phyloP scores from a whole-genome alignment of 2,888 invertebrate genomes.

The Baccha elongata region DNA sequence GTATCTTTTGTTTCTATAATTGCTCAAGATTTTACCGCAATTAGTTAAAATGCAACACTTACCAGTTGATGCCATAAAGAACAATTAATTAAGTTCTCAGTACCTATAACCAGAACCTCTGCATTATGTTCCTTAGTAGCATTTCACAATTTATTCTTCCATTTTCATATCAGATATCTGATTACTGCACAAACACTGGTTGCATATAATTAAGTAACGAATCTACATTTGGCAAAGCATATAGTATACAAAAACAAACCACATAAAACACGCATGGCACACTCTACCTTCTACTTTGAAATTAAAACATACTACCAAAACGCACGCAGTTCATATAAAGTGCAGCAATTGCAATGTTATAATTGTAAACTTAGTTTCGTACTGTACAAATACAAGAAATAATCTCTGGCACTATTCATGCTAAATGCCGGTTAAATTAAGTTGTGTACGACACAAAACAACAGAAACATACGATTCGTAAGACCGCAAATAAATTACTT shows the following conservation, averaged over 20 bases:
- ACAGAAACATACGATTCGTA: slow-evolving; percentile 38
- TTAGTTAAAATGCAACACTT: neutral
- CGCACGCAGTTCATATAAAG: slow-evolving; percentile 43
- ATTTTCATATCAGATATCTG: slow-evolving; percentile 50
- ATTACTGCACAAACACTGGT: slow-evolving; percentile 50
- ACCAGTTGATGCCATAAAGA: neutral
- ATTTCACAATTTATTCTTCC: slow-evolving; percentile 38
- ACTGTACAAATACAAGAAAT: slow-evolving; percentile 1
- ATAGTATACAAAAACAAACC: slow-evolving; percentile 42
- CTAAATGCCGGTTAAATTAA: slow-evolving; percentile 42
- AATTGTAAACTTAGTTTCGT: slow-evolving; percentile 51
- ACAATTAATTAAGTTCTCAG: neutral
- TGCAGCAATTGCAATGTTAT: slow-evolving; percentile 32
- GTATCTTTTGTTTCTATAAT: too few species aligned
- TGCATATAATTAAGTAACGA: slow-evolving; percentile 42
- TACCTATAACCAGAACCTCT: neutral
- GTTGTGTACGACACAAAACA: slow-evolving; percentile 19
- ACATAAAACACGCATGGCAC: slow-evolving; percentile 56
- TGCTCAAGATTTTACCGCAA: too few species aligned
- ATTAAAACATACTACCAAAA: slow-evolving; percentile 29
- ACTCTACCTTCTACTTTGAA: slow-evolving; percentile 28
- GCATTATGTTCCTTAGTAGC: slow-evolving; percentile 11
- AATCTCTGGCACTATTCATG: slow-evolving; percentile 20
- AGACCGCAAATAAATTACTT: slow-evolving; percentile 60
- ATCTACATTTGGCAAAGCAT: slow-evolving; percentile 35